A percentile compares a stretch with the other conserved stretches of the same genome.
Conservation (phyloP, 92 coral and sea anemone genomes). For the Palythoa heliodiscus region DNA sequence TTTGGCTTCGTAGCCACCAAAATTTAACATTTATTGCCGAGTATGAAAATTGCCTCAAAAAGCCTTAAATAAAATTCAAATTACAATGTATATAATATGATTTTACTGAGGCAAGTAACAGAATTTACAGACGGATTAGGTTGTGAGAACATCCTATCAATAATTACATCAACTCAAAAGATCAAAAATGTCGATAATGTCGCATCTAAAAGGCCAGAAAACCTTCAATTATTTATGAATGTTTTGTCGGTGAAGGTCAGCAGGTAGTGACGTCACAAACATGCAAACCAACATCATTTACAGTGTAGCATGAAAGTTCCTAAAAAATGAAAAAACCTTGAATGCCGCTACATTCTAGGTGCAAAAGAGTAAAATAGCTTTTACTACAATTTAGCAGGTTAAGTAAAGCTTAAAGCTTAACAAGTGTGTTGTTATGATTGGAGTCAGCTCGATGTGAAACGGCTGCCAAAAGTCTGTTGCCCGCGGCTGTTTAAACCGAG, state of each 20-base stretch:
- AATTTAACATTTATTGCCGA: no score
- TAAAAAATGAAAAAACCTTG: neutral
- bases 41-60: no score
- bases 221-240: neutral
- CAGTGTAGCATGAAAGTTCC: neutral
- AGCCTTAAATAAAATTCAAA: no score
- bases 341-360: neutral
- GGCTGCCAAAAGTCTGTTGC: slow-evolving; percentile 11
- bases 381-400: neutral
- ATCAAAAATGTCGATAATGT: neutral
- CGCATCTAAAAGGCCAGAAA: neutral
- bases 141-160: neutral
- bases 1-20: neutral
- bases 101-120: neutral
- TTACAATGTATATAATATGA: neutral
- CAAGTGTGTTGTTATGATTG: neutral
- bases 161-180: neutral
- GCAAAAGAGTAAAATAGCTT: neutral
- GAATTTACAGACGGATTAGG: neutral
- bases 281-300: neutral
- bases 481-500: neutral
- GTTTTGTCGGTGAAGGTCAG: slow-evolving; percentile 2
- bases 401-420: neutral
- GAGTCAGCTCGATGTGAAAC: neutral
- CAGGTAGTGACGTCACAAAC: neutral